These are phyloP conservation scores for Leiothrix lutea DNA, from an alignment of 2,113 vertebrate genomes.

Conservation along the genomic window DNA sequence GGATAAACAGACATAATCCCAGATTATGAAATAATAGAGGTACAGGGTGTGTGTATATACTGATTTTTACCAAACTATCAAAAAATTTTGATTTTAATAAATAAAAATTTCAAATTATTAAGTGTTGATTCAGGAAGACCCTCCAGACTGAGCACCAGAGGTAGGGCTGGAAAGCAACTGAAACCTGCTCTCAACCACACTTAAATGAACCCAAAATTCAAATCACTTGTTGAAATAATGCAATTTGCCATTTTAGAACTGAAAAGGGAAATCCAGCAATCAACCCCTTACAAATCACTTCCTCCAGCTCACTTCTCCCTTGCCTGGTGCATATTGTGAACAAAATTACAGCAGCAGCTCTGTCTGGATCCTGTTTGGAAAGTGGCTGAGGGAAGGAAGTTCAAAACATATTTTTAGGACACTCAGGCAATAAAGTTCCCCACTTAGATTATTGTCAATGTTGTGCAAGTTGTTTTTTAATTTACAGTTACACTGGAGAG, in stretches of 20 bases:
- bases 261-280: not conserved
- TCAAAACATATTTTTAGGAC: conserved; percentile 19
- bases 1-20: not conserved
- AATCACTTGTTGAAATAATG: not conserved
- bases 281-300: not conserved
- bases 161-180: not conserved
- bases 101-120: not conserved
- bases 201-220: not conserved
- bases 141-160: rapidly evolving
- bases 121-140: not conserved
- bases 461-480: conserved; percentile 53
- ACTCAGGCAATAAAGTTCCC: not conserved
- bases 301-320: not conserved
- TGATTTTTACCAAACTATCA: not conserved
- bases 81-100: not conserved
- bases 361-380: not conserved
- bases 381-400: not conserved
- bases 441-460: not conserved
- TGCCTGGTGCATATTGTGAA: not conserved
- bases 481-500: conserved; percentile 55
- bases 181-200: not conserved
- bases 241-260: not conserved
- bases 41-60: rapidly evolving
- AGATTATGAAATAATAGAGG: not conserved
- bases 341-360: not conserved